Evolutionary conservation across 1,140 invertebrate species (phyloP).

Genomic region (Oncopeltus fasciatus): DNA sequence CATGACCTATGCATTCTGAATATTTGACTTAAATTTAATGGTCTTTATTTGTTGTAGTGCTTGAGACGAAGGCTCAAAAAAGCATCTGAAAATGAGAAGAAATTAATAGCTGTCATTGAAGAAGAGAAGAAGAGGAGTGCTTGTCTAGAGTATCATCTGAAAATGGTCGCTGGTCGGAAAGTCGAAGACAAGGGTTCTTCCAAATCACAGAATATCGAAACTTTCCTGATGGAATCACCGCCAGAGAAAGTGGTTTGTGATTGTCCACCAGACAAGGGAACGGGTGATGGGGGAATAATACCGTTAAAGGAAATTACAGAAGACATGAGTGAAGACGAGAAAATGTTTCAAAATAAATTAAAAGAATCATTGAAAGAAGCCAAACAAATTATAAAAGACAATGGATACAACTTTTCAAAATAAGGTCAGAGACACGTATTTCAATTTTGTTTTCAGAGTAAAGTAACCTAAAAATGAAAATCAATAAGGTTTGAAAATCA

Average conservation of each 20-base stretch:
- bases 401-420: not conserved
- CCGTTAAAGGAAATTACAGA: not conserved
- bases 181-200: not conserved
- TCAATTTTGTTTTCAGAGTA: too few species aligned
- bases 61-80: slow-evolving; percentile 8
- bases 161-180: not conserved
- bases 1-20: not conserved
- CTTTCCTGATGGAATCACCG: not conserved
- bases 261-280: not conserved
- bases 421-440: too few species aligned
- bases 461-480: too few species aligned
- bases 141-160: slow-evolving; percentile 8
- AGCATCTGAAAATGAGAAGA: not conserved
- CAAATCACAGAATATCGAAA: too few species aligned
- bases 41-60: slow-evolving; percentile 6
- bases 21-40: too few species aligned
- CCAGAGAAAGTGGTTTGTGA: not conserved
- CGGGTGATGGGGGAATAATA: not conserved
- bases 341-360: not conserved
- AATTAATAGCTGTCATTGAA: not conserved
- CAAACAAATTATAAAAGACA: not conserved
- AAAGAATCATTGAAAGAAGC: not conserved
- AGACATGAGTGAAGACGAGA: not conserved
- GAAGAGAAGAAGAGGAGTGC: slow-evolving; percentile 3
- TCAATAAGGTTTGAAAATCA: too few species aligned